Percentiles rank a stretch among this genome's conserved stretches.
These are phyloP conservation scores for Apostichopus leukothele DNA, from an alignment of 53 echinoderm and acorn worm genomes.

Conservation along the genomic window DNA sequence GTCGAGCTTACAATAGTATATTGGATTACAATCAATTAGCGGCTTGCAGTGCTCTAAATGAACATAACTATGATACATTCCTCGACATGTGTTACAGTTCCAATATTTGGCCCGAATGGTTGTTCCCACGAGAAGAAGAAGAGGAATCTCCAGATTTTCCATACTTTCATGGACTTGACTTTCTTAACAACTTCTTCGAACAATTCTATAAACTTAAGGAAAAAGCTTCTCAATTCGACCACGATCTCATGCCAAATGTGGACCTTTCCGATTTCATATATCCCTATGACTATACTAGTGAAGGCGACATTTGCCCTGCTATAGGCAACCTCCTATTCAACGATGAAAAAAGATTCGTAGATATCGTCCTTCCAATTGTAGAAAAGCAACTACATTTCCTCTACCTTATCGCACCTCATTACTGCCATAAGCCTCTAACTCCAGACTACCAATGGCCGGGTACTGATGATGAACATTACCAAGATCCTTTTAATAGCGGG, in stretches of 20 bases:
- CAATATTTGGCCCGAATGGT: background rate
- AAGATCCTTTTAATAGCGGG: background rate
- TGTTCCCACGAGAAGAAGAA: background rate
- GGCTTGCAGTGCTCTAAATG: slow-evolving; percentile 9
- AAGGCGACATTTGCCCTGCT: slow-evolving; percentile 12
- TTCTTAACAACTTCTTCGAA: slow-evolving; percentile 1
- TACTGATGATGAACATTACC: background rate
- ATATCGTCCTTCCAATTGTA: slow-evolving; percentile 5
- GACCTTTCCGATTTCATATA: slow-evolving; percentile 13
- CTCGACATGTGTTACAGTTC: background rate
- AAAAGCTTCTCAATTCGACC: background rate
- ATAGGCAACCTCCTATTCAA: slow-evolving; percentile 16
- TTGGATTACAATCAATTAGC: background rate
- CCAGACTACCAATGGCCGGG: slow-evolving; percentile 37
- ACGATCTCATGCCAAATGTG: background rate
- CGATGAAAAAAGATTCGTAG: background rate
- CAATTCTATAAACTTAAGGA: slow-evolving; percentile 5
- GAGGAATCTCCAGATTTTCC: background rate
- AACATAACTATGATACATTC: background rate
- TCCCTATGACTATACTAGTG: background rate
- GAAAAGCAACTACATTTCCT: slow-evolving; percentile 12
- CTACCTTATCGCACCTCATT: slow-evolving; percentile 26
- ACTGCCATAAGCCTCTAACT: slow-evolving; percentile 35
- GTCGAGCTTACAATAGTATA: background rate
- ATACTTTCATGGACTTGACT: background rate